Base-by-base conservation (phyloP, 2,888 invertebrate genomes). In the Nemotelus pantherinus region DNA sequence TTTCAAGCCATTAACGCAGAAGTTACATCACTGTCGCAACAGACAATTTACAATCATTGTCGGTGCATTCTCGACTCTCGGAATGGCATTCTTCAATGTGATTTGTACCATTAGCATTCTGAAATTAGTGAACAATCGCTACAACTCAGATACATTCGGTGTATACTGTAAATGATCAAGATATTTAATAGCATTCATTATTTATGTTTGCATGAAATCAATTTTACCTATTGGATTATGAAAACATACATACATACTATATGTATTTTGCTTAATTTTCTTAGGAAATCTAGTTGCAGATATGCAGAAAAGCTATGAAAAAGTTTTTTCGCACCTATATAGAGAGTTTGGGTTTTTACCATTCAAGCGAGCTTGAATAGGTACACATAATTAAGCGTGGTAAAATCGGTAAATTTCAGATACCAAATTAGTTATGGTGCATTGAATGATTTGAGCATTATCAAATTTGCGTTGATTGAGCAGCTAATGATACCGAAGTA, bases 1-100 rank as follows among this genome's bases (percentile, higher is more conserved):
- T 70, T 70, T 60, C 50, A 63, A 60, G 74, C 60, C 74, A 74
- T 74, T 74, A 74, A 74, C 60, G 63, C 74, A 63, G 74, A 47
- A 74, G 63, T 74, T 74, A 50, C 74, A 60, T 60, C n/a, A 63
- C 74, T 60, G 39, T 63, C 74, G 63, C 60, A 70, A 10, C 43
- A 43, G 6, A 57, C 57, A 57, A 10, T 3, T 39, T 63, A 63
- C 43, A 47, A n/a, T 39, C 43, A 53, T 53, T 44, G 55, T 43
- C 43, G 55, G 70, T 70, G 70, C 70, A 70, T 70, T 70, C 70
- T 47, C 9, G 55, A 7, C 53, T 53, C 25, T 25, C 6, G n/a
- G 60, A 72, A 58, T 60, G 58, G 58, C 58, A 58, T 74, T 60
- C 60, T 41, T 47, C 60, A 60, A 60, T 74, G 60, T 74, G 60